Conservation (phyloP, 2,888 invertebrate species). For the Hydrotaea cyrtoneurina region DNA sequence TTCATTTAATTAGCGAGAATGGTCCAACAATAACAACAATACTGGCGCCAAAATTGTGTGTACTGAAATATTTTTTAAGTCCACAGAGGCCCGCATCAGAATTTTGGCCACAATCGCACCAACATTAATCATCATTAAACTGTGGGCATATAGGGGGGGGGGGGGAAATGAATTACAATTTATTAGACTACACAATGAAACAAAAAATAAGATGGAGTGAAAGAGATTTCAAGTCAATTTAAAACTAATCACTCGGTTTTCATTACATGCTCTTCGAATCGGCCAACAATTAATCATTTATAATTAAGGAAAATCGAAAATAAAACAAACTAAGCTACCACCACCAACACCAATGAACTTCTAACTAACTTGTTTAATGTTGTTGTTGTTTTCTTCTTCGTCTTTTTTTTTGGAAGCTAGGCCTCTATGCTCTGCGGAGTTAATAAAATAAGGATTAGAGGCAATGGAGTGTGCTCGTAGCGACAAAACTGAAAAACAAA, state of each 20-base stretch:
- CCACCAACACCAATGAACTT: background rate
- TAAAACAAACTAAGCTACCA: background rate
- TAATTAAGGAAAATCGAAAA: background rate
- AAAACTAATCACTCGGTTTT: background rate
- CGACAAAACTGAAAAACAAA: background rate
- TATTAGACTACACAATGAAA: background rate
- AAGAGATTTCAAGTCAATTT: background rate
- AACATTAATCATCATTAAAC: constrained; percentile 3
- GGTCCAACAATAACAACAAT: background rate
- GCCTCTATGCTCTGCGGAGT: background rate
- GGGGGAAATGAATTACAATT: constrained; percentile 6
- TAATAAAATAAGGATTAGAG: background rate
- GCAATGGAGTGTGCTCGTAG: background rate
- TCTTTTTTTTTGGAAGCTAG: no score
- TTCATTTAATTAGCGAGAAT: background rate
- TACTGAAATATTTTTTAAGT: background rate
- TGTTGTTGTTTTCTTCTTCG: no score
- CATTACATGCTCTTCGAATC: background rate
- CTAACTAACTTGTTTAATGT: background rate
- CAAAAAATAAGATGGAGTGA: background rate
- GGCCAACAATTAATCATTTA: background rate
- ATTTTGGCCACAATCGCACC: background rate
- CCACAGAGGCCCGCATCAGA: background rate
- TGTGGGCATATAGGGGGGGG: no score
- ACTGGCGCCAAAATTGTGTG: background rate